Evolutionary conservation across 2,888 invertebrate genomes (phyloP), one percentile per base, ranked within the genome.

Genomic region (Drosophila buzzatii): DNA sequence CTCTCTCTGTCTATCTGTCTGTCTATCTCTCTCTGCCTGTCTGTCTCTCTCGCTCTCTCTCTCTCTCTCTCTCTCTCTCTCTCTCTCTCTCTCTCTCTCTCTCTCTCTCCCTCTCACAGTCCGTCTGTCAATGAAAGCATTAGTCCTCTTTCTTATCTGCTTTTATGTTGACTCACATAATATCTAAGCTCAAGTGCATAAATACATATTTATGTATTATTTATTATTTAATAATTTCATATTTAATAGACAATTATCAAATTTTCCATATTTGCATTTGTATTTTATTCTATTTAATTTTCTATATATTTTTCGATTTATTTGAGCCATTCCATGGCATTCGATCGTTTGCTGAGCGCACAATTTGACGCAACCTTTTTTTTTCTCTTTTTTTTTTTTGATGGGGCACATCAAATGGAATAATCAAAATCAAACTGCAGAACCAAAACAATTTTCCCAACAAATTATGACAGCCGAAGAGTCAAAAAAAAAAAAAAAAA

Each of bases 361-460:
- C 64, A 64, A 68, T 73, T 71, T 68, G 79, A 61, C 47, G 65
- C 72, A 64, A 76, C 35, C 47, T 53, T 31, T 49, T 47, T 23
- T 14, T 14, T n/a, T 53, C 58, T n/a, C 9, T 27, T n/a, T n/a
- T 27, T 16, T 16, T 31, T 20, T 44, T 27, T 56, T 51, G 58
- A 58, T 75, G 62, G 44, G 39, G 49, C 74, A 58, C 51, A 73
- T 45, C 45, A 61, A 53, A 47, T 53, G 64, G 20, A 64, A 64
- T 67, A 80, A 80, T 61, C 72, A 68, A 76, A 76, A 78, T 72
- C 80, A 76, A 76, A 80, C 45, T 63, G 68, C 78, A 80, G 64
- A 76, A 63, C 77, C 68, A 42, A 79, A 76, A 77, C 68, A 80
- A 77, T 79, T 77, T 81, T 79, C 78, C 77, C 77, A 79, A 73